Evolutionary conservation across 2,113 vertebrate genomes (phyloP).

Genomic region (Strigops habroptila): DNA sequence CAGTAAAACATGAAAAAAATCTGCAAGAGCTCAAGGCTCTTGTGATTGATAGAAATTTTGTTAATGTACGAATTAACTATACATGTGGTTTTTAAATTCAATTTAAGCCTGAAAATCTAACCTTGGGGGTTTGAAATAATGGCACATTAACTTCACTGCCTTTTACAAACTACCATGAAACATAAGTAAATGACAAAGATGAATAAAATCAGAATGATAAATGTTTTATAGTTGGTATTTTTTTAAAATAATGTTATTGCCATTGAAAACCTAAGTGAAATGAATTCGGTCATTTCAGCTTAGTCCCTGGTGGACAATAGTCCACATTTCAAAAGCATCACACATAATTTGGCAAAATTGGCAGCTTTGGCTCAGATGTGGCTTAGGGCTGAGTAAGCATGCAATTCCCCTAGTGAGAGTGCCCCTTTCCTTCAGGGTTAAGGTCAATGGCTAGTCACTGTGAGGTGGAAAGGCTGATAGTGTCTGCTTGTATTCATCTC

Average conservation of each 20-base stretch:
- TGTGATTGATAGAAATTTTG: slow-evolving; percentile 57
- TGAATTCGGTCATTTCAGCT: slow-evolving; percentile 53
- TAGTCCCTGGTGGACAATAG: slow-evolving; percentile 53
- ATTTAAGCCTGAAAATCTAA: slow-evolving; percentile 64
- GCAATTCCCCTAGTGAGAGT: slow-evolving; percentile 59
- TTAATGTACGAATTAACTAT: slow-evolving; percentile 64
- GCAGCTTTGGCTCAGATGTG: slow-evolving; percentile 51
- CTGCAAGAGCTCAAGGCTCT: slow-evolving; percentile 35
- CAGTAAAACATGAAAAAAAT: slow-evolving; percentile 30
- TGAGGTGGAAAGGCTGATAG: slow-evolving; percentile 23
- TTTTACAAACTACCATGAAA: slow-evolving; percentile 67
- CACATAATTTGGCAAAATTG: slow-evolving; percentile 67
- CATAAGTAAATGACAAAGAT: slow-evolving; percentile 62
- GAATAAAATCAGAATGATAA: slow-evolving; percentile 59
- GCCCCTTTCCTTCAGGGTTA: slow-evolving; percentile 56
- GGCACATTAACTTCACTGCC: slow-evolving; percentile 64
- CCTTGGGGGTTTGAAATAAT: slow-evolving; percentile 69
- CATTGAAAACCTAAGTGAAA: slow-evolving; percentile 67
- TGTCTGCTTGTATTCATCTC: slow-evolving; percentile 19
- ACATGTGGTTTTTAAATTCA: slow-evolving; percentile 66
- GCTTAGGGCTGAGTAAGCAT: slow-evolving; percentile 22
- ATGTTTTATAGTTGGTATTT: slow-evolving; percentile 58
- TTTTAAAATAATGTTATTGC: slow-evolving; percentile 58
- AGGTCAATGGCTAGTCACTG: slow-evolving; percentile 61
- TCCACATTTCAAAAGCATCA: slow-evolving; percentile 60